Percentiles rank a stretch among this genome's conserved stretches.
Conservation (phyloP, 1,140 invertebrate genomes). For the Aphis craccivora region DNA sequence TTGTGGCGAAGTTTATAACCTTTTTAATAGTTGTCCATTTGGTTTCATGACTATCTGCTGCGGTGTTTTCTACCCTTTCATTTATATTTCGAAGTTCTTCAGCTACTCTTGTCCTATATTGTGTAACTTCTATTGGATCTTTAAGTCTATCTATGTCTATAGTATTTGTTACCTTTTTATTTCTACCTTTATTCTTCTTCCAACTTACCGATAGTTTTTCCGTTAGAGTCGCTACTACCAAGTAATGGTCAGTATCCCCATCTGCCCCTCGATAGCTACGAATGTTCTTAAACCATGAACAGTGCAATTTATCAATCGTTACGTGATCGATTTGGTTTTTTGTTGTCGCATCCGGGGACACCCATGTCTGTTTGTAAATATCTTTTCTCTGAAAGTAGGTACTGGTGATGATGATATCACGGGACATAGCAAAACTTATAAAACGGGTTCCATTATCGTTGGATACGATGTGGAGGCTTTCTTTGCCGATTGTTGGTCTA, state of each 20-base stretch:
- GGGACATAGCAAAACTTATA: not conserved
- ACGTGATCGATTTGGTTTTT: not conserved
- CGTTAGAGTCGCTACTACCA: too few relatives aligned
- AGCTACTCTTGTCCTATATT: constrained; percentile 32
- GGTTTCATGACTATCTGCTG: constrained; percentile 31
- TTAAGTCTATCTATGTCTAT: too few relatives aligned
- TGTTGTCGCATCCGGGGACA: not conserved
- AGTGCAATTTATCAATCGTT: too few relatives aligned
- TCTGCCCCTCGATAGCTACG: too few relatives aligned
- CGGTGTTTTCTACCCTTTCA: not conserved
- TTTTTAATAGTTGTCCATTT: not conserved
- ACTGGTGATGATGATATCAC: too few relatives aligned
- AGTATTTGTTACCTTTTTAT: too few relatives aligned
- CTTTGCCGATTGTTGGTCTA: too few relatives aligned
- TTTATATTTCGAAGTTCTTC: constrained; percentile 29
- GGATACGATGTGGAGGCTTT: not conserved
- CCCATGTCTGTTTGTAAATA: constrained; percentile 3
- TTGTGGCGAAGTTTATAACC: not conserved
- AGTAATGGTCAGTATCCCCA: too few relatives aligned
- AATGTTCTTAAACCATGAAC: too few relatives aligned
- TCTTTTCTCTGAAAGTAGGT: too few relatives aligned
- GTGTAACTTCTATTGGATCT: not conserved
- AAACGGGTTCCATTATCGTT: not conserved
- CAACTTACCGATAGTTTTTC: too few relatives aligned
- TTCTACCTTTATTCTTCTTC: too few relatives aligned